Base-by-base conservation (phyloP, 2,888 invertebrate species). In the Steinernema scapterisci region DNA sequence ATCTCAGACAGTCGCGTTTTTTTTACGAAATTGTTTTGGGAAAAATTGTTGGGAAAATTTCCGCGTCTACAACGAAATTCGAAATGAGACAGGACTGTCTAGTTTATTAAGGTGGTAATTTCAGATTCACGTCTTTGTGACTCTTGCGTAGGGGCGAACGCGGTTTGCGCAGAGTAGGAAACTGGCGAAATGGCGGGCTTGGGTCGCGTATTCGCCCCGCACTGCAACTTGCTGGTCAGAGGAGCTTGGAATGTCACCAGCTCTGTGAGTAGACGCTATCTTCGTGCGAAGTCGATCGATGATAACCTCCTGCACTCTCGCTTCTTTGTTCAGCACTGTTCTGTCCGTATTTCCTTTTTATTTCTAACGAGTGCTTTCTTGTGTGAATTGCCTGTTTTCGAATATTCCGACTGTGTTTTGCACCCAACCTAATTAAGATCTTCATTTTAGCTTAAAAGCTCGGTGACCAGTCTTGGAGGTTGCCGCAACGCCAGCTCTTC, bases 391-490 rank as follows among this genome's bases (percentile, higher is more conserved):
- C 11, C 23, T 11, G 23, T 19, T 21, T 52, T 7, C 13, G 48
- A 19, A 63, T 27, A 63, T 63, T 25, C 25, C n/a, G 21, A 25
- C 1, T 48, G 48, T n/a, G 3, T 3, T 48, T n/a, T n/a, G 13
- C 23, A 9, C 2, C 3, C 27, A 31, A 63, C 31, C 13, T 48
- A 19, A n/a, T 48, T 7, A 27, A 19, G 1, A 5, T 52, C 23
- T 11, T 52, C 3, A 23, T 31, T 48, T 63, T 63, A 63, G 63
- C 16, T 63, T 11, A 63, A 63, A 31, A 63, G 19, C 19, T 63
- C 63, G 1, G 63, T 63, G 63, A 63, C 63, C 63, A 31, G 27
- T 63, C 63, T 63, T 25, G 63, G 63, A 31, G 63, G 63, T 31
- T 63, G 63, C 63, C 63, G 63, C 16, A 31, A 25, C 27, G 63